Evolutionary conservation across 1,140 invertebrate species (phyloP), one percentile per base, ranked within the genome.

Genomic region (Nixonia krombeini): DNA sequence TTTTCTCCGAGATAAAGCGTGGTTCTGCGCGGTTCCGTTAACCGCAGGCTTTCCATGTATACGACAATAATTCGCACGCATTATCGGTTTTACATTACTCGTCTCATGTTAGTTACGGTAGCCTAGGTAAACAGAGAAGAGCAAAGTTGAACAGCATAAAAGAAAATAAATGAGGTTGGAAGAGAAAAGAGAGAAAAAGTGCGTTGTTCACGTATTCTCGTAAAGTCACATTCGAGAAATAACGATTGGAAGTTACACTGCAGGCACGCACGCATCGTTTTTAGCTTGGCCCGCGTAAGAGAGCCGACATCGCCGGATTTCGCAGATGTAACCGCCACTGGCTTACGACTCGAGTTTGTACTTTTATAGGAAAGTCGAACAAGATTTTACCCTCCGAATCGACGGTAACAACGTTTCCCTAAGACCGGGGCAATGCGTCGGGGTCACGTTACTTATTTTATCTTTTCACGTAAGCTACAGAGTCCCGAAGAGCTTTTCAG

Each of bases 21-120:
- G n/a, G n/a, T n/a, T n/a, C n/a, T n/a, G n/a, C n/a, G n/a, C n/a
- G n/a, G n/a, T n/a, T n/a, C n/a, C n/a, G n/a, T n/a, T n/a, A n/a
- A n/a, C n/a, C n/a, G n/a, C n/a, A n/a, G n/a, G n/a, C n/a, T n/a
- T n/a, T n/a, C n/a, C n/a, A n/a, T n/a, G n/a, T n/a, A n/a, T n/a
- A n/a, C n/a, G n/a, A n/a, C n/a, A n/a, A n/a, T n/a, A n/a, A n/a
- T n/a, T 18, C 33, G 25, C 8, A 62, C 51, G 42, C 40, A 44
- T 37, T 64, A 55, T 56, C 41, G 59, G 45, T 64, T 64, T 64
- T 31, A 23, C 59, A 38, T 45, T 55, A n/a, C n/a, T n/a, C n/a
- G n/a, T n/a, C n/a, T n/a, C n/a, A n/a, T n/a, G n/a, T n/a, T n/a
- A n/a, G n/a, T n/a, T n/a, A 55, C 26, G 37, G 35, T 23, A 28